Base-by-base conservation (phyloP, 2,797 vertebrate species). In the Pseudotriccus pelzelni region DNA sequence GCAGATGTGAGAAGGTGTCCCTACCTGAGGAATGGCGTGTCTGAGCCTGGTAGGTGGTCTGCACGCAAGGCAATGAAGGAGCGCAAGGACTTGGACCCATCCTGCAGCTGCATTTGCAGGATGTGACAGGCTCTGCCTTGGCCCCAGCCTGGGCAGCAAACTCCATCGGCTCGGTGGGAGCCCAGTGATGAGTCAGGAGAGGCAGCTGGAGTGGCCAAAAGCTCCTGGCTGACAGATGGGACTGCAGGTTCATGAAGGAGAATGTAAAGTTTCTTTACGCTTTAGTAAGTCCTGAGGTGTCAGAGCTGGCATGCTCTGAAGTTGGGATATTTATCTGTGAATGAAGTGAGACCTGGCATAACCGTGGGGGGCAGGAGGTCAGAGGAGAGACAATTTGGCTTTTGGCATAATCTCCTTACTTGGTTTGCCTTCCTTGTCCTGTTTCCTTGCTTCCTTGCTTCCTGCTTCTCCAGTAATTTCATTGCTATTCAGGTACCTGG, bases 221-320 rank as follows among this genome's bases (percentile, higher is more conserved):
- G 17, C 24, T 85, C 59, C 28, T 69, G n/a, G 23, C 8, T 16
- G 63, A 12, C 0, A 0, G 32, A 50, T 39, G 44, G 11, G 58
- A 52, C 18, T 55, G 46, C 15, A 67, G 47, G 47, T 25, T 3
- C 49, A 64, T 2, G 2, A 84, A 86, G 46, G 12, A 58, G 36
- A 88, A 19, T 0, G 0, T 24, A 17, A 74, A 36, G 14, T 52
- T 88, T 64, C 32, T 55, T 74, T 44, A 70, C 0, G 0, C 3
- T 90, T 78, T 36, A 70, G 1, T 62, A 44, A 77, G n/a, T 41
- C 14, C 9, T 7, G 27, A 79, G 28, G 12, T 62, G 18, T 46
- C n/a, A 55, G 44, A 76, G n/a, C 12, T 63, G 39, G 22, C 12
- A 9, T 7, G n/a, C 2, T 43, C 63, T 82, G 56, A 73, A 66